Percentiles rank a stretch among this genome's conserved stretches.
Conservation (phyloP, 1,140 invertebrate species). For the Megalonaias nervosa region DNA sequence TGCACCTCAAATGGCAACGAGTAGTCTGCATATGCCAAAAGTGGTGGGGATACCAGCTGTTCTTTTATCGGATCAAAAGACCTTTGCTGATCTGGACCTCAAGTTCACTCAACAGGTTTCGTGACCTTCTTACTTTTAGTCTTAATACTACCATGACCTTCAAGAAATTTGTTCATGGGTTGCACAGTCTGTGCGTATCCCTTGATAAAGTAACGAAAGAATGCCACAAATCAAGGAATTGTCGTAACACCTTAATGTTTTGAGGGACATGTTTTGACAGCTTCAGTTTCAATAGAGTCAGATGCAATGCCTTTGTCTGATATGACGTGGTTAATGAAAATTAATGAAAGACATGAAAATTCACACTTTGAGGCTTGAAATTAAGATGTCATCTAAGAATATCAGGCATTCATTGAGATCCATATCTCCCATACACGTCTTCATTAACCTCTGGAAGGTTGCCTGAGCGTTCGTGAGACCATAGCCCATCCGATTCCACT, state of each 20-base stretch:
- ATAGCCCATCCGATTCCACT: background rate
- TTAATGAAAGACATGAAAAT: background rate
- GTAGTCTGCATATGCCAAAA: too few relatives aligned
- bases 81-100: background rate
- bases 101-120: conserved; percentile 11
- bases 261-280: background rate
- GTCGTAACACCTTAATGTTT: background rate
- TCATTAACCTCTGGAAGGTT: background rate
- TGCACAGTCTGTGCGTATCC: conserved; percentile 1
- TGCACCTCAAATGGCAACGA: too few relatives aligned
- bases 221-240: background rate
- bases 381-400: conserved; percentile 5
- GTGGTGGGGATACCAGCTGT: too few relatives aligned
- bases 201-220: background rate
- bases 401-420: background rate
- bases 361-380: background rate
- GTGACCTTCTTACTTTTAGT: conserved; percentile 2
- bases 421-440: conserved; percentile 7
- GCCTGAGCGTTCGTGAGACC: background rate
- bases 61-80: background rate
- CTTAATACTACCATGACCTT: too few relatives aligned
- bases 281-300: background rate
- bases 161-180: conserved; percentile 3
- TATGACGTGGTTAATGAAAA: background rate
- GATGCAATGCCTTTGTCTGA: background rate